phyloP scores from a whole-genome alignment of 2,113 vertebrate species.

The Myotis yumanensis region DNA sequence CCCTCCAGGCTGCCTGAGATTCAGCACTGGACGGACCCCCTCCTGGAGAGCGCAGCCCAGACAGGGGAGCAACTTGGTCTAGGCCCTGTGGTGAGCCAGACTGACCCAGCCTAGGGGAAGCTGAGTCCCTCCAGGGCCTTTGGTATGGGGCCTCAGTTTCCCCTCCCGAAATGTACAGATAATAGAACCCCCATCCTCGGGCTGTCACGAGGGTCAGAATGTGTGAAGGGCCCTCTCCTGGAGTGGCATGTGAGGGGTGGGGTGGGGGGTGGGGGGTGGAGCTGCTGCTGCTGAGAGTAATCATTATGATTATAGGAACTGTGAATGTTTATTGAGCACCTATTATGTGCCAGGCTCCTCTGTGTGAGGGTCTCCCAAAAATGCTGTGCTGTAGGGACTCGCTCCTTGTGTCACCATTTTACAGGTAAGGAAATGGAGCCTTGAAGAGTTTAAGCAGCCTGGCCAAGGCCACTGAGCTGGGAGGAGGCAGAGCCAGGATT shows the following conservation, averaged over 20 bases:
- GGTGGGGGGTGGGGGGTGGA: too few relatives aligned
- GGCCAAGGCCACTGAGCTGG: neutral
- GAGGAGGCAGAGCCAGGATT: neutral
- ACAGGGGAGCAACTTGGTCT: neutral
- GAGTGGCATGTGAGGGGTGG: neutral
- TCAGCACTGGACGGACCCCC: neutral
- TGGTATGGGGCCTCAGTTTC: neutral
- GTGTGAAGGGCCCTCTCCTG: neutral
- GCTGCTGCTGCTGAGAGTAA: neutral
- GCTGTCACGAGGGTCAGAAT: neutral
- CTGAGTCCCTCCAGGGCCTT: neutral
- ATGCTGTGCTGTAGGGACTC: rapidly evolving
- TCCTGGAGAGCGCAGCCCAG: neutral
- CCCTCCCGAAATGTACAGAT: neutral
- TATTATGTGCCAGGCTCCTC: neutral
- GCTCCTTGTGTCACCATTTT: neutral
- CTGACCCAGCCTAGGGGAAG: neutral
- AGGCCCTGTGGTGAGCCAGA: neutral
- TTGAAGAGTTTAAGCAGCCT: neutral
- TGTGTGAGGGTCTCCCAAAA: neutral
- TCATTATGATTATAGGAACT: neutral
- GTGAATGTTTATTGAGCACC: neutral
- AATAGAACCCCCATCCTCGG: neutral
- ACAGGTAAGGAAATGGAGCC: neutral
- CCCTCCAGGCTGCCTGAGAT: neutral